Base-by-base conservation (phyloP, 2,888 invertebrate species). In the Melolontha melolontha region DNA sequence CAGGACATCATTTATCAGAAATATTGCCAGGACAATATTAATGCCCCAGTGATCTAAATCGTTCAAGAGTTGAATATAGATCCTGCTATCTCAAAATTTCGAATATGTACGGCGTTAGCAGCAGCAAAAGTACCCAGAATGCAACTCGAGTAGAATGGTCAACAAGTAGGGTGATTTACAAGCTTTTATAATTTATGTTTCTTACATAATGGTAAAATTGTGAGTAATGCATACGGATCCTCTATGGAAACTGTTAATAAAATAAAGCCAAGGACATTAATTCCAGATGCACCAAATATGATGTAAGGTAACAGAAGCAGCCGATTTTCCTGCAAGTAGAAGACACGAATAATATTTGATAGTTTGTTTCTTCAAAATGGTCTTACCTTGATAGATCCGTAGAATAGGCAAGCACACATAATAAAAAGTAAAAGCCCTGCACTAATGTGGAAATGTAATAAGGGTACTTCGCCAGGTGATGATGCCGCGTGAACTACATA, bases 261-360 rank as follows among this genome's bases (percentile, higher is more conserved):
- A 7, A 39, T 5, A 29, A 62, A 47, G 14, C 47, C 11, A 11
- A 47, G 12, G 5, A 34, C 4, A 12, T 34, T 47, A 62, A 62
- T 47, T 34, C 11, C 2, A 5, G 59, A 47, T 34, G 47, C 59
- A 10, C 34, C 29, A 49, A 47, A 29, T 12, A 62, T 16, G 1
- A 62, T 10, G 1, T 34, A 11, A n/a, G 59, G 59, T 47, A 62
- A 34, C 42, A 62, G 17, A 29, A 29, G 44, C 5, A 34, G 1
- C 47, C 47, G 17, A 17, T 34, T 62, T 16, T 62, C 59, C 59
- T 62, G n/a, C 17, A 62, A 47, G 29, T 29, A 44, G 34, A 34
- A 34, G 10, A 34, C 7, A 10, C 10, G 10, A 5, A 34, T 16
- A 14, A 12, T 8, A 7, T 47, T 47, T 14, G 14, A 16, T 14